Base-by-base conservation (phyloP, 2,888 invertebrate species). In the Drosophila sordidapex region DNA sequence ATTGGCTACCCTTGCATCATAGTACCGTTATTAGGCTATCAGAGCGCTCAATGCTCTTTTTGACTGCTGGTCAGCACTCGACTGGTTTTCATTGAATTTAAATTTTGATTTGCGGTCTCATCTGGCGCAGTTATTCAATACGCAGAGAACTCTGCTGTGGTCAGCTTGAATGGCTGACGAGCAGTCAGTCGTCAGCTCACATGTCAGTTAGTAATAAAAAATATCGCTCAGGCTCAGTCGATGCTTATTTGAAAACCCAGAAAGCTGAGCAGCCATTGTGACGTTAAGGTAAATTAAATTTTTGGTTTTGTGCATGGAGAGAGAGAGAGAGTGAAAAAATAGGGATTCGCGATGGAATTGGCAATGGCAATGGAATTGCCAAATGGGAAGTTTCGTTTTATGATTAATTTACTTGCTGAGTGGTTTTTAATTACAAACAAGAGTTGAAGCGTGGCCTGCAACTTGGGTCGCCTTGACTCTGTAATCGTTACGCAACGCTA, bases 361-460 rank as follows among this genome's bases (percentile, higher is more conserved):
- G 58, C 33, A 74, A 35, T 66, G 57, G 70, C 46, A 59, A 43
- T 68, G 54, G 56, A 29, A 71, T 36, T 66, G 59, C 68, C 46
- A 59, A 61, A 70, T 60, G 72, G 72, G 77, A 76, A 78, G 60
- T 74, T 81, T 80, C 67, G 76, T 88, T 87, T 87, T 87, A 87
- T 87, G 87, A 87, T 90, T 90, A 88, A 87, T 87, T 90, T 83
- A 86, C 80, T 88, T 82, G 90, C 88, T 87, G 87, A 87, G 90
- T 87, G 87, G 83, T 83, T 87, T 90, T 87, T 87, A 87, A 87
- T 87, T 87, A 87, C 89, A 86, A 90, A 86, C 89, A 87, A 88
- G 87, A 89, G 80, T 74, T 82, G 78, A 79, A 74, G 79, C 75
- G 77, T 74, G 85, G 69, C 71, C 63, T 66, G 74, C 68, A 61